phyloP scores from a whole-genome alignment of 2,113 vertebrate genomes.

The Isichthys henryi region DNA sequence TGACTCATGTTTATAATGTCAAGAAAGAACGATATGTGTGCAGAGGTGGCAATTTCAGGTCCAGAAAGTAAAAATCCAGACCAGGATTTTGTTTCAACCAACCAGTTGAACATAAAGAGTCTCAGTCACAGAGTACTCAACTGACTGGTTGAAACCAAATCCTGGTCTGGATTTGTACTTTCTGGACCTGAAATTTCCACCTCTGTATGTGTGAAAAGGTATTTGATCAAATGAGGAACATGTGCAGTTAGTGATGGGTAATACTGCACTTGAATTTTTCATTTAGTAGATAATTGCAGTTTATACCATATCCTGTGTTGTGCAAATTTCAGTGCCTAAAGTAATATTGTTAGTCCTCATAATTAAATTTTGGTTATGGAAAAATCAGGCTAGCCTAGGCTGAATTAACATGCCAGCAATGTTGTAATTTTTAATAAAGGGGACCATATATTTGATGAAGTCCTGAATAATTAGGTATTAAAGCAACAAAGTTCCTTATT shows the following conservation, averaged over 20 bases:
- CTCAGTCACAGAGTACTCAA: no score
- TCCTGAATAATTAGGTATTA: not conserved
- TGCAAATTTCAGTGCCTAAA: not conserved
- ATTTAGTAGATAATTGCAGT: not conserved
- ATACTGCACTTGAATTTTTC: not conserved
- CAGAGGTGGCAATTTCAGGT: no score
- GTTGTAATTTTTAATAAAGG: not conserved
- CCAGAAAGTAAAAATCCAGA: no score
- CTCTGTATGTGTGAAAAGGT: not conserved
- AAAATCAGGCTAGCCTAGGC: not conserved
- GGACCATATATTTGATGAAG: not conserved
- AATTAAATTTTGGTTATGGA: not conserved
- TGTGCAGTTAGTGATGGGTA: not conserved
- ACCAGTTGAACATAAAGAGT: no score
- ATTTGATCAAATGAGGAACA: not conserved
- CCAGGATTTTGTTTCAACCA: no score
- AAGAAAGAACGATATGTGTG: not conserved
- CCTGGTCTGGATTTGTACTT: no score
- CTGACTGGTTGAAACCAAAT: no score
- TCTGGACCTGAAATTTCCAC: no score
- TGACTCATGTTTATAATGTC: not conserved
- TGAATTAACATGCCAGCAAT: not conserved
- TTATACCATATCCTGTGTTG: not conserved
- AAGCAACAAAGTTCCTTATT: not conserved
- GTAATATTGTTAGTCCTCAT: not conserved